Percentiles rank a stretch among this genome's conserved stretches.
Conservation (phyloP, 2,888 invertebrate species). For the Physocephala rufipes region DNA sequence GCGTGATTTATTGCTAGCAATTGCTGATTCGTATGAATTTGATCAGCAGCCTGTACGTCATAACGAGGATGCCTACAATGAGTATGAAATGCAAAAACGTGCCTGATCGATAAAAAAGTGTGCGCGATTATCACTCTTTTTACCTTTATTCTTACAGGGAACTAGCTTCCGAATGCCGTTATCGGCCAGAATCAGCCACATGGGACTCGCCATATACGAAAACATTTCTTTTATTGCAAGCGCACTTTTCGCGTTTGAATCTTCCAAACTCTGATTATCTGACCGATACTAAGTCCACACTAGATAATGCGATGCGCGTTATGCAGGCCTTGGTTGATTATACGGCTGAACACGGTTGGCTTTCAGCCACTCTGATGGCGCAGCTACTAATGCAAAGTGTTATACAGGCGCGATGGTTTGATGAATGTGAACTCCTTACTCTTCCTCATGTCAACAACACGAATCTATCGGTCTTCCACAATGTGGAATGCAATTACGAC, state of each 20-base stretch:
- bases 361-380: conserved; percentile 80
- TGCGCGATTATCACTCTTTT: conserved; percentile 10
- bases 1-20: conserved; percentile 78
- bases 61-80: conserved; percentile 94
- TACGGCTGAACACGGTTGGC: conserved; percentile 89
- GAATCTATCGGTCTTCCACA: conserved; percentile 71
- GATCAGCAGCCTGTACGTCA: conserved; percentile 95
- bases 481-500: conserved; percentile 62
- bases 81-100: conserved; percentile 68
- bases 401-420: conserved; percentile 90
- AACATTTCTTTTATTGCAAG: conserved; percentile 91
- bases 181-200: conserved; percentile 76
- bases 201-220: conserved; percentile 95
- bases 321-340: conserved; percentile 98
- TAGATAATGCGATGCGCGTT: conserved; percentile 95
- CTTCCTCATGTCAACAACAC: conserved; percentile 79
- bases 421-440: conserved; percentile 77
- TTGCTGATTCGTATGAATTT: conserved; percentile 90
- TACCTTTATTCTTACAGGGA: conserved; percentile 70
- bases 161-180: conserved; percentile 78
- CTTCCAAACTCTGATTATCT: conserved; percentile 93
- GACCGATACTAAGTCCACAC: conserved; percentile 95
- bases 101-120: conserved; percentile 7
- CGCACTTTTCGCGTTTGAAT: conserved; percentile 85
- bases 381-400: conserved; percentile 88